Conservation (phyloP, 2,113 vertebrate species). For the Electrona antarctica region DNA sequence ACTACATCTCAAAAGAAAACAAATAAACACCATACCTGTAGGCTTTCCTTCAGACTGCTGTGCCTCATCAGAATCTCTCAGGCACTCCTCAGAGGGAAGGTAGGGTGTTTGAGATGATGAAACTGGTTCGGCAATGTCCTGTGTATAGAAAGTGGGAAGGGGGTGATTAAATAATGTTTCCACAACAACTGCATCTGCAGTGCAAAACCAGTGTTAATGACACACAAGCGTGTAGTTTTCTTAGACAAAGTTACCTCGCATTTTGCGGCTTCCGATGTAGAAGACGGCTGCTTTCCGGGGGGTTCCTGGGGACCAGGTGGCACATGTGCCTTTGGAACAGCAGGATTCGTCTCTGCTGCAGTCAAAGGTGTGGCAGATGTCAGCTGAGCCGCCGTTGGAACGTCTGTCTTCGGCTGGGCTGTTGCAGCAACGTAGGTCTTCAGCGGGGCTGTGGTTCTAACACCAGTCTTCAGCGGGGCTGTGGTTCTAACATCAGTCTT, state of each 20-base stretch:
- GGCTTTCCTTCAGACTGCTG: conserved; percentile 52
- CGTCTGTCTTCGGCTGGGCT: conserved; percentile 22
- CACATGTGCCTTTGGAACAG: conserved; percentile 10
- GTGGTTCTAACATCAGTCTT: background rate
- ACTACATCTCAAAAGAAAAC: no score
- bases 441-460: background rate
- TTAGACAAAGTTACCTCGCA: conserved; percentile 62
- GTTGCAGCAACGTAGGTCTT: background rate
- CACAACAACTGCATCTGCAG: background rate
- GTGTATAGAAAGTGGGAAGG: background rate
- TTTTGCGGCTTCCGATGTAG: conserved; percentile 23
- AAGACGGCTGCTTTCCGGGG: conserved; percentile 16
- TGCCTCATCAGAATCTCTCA: conserved; percentile 15
- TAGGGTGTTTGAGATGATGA: conserved; percentile 34
- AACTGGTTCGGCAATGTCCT: conserved; percentile 38
- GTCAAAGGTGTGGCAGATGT: background rate
- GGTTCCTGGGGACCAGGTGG: conserved; percentile 4
- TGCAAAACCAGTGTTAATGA: no score
- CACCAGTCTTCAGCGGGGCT: background rate
- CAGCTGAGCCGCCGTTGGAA: conserved; percentile 6
- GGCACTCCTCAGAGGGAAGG: conserved; percentile 19
- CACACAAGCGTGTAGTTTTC: background rate
- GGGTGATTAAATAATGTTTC: background rate
- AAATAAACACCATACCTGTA: conserved; percentile 36
- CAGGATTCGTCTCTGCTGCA: conserved; percentile 28